Percentiles rank a stretch among this genome's conserved stretches.
Evolutionary conservation across 2,888 invertebrate genomes (phyloP).

Genomic region (Netelia inedita): DNA sequence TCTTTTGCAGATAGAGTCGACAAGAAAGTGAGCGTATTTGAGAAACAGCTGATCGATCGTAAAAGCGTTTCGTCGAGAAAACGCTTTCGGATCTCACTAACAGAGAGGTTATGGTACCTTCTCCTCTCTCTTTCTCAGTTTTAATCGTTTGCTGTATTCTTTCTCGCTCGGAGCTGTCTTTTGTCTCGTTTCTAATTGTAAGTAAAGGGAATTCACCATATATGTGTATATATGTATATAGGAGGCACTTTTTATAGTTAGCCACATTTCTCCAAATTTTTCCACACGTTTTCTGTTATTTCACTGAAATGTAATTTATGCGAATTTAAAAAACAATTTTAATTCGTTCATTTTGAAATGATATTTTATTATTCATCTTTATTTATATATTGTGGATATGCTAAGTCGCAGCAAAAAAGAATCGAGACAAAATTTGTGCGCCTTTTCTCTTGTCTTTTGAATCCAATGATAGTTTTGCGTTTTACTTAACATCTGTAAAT

Average conservation of each 20-base stretch:
- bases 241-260: not conserved
- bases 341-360: too few relatives aligned
- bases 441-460: too few relatives aligned
- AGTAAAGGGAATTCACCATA: not conserved
- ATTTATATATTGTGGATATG: too few relatives aligned
- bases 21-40: constrained; percentile 22
- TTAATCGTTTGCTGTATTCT: not conserved
- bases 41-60: constrained; percentile 31
- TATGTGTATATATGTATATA: not conserved
- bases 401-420: too few relatives aligned
- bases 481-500: too few relatives aligned
- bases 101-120: constrained; percentile 9
- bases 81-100: constrained; percentile 58
- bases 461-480: too few relatives aligned
- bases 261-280: not conserved
- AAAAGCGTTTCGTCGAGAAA: constrained; percentile 62
- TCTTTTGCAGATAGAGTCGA: not conserved
- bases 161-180: not conserved
- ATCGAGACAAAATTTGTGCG: too few relatives aligned
- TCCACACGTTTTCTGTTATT: not conserved
- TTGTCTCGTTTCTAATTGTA: not conserved
- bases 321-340: too few relatives aligned
- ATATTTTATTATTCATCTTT: too few relatives aligned
- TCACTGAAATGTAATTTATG: not conserved
- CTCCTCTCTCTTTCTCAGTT: not conserved